Base-by-base conservation (phyloP, 2,113 vertebrate species). In the Myiagra hebetior region DNA sequence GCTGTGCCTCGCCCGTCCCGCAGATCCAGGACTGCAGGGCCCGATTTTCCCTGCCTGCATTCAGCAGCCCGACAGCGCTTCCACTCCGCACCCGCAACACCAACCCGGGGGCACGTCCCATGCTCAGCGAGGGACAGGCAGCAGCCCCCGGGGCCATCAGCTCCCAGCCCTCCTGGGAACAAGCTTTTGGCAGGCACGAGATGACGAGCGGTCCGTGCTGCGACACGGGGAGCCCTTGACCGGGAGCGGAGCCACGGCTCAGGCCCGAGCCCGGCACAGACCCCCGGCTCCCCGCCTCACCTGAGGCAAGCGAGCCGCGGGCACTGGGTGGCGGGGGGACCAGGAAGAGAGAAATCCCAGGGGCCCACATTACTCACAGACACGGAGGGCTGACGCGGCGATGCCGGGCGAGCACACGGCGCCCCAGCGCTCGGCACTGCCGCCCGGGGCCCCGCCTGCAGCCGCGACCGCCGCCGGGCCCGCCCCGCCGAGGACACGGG, bases 361-460 rank as follows among this genome's bases (percentile, higher is more conserved):
- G 50, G 42, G 19, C 46, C n/a, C 55, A 4, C 30, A 3, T 10
- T 47, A 47, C 55, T 69, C 55, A 76, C 70, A 6, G 11, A 7
- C 47, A 23, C n/a, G 4, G 41, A 41, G 30, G 30, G n/a, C 5
- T 4, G 5, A 16, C 35, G 24, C 53, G 28, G 13, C 0, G 28
- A 3, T 0, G 6, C 30, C n/a, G 9, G n/a, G 19, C 28, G 33
- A n/a, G 9, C 37, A 13, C 27, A 23, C 1, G 3, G 4, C 5
- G 0, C 2, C 19, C 7, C 7, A 1, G 0, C 0, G 8, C 52
- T 4, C 10, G 10, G 9, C 53, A 2, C 5, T 6, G 2, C 3
- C 3, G 6, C 8, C 12, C 0, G 37, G 37, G 37, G 6, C 18
- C 15, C 73, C 46, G 55, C 56, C 78, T 3, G 31, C 39, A 16